Percentiles rank a stretch among this genome's conserved stretches.
These are phyloP conservation scores for Isotomurus palustris DNA, from an alignment of 2,888 invertebrate genomes.

Conservation along the genomic window DNA sequence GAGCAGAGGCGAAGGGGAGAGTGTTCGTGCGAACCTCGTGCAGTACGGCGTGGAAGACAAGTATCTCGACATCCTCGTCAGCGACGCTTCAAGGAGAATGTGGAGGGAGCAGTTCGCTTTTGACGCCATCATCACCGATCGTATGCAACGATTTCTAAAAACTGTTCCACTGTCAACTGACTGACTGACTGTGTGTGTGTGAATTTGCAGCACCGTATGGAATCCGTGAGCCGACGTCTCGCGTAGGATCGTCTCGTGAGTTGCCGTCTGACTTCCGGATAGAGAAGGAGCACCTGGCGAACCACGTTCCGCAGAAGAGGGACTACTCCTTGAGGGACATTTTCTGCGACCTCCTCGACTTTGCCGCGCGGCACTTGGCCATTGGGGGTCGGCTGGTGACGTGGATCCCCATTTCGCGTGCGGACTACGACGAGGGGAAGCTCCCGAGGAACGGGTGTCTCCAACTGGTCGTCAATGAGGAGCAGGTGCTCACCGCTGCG, in stretches of 20 bases:
- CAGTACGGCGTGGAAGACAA: constrained; percentile 74
- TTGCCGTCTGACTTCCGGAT: constrained; percentile 56
- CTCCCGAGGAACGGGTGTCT: constrained; percentile 79
- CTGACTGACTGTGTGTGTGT: not conserved
- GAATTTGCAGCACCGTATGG: constrained; percentile 91
- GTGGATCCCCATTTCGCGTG: constrained; percentile 88
- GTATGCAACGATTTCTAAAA: constrained; percentile 57
- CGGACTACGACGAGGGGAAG: constrained; percentile 65
- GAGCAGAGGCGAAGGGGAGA: constrained; percentile 64
- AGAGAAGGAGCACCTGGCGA: constrained; percentile 61
- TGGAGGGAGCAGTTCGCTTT: constrained; percentile 68
- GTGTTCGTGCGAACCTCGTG: constrained; percentile 76
- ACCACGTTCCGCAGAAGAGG: constrained; percentile 78
- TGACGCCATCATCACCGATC: constrained; percentile 94
- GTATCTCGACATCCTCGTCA: constrained; percentile 83
- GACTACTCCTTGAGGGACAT: constrained; percentile 78
- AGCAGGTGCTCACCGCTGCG: constrained; percentile 76
- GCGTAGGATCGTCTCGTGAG: constrained; percentile 60
- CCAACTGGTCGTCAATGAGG: constrained; percentile 72
- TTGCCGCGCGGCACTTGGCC: constrained; percentile 71
- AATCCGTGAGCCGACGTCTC: constrained; percentile 86
- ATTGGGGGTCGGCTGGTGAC: constrained; percentile 79
- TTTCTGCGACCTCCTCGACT: constrained; percentile 75
- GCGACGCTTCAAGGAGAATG: constrained; percentile 80
- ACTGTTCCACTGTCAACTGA: not conserved